Conservation (phyloP, 2,113 vertebrate genomes). For the Austrofundulus limnaeus region DNA sequence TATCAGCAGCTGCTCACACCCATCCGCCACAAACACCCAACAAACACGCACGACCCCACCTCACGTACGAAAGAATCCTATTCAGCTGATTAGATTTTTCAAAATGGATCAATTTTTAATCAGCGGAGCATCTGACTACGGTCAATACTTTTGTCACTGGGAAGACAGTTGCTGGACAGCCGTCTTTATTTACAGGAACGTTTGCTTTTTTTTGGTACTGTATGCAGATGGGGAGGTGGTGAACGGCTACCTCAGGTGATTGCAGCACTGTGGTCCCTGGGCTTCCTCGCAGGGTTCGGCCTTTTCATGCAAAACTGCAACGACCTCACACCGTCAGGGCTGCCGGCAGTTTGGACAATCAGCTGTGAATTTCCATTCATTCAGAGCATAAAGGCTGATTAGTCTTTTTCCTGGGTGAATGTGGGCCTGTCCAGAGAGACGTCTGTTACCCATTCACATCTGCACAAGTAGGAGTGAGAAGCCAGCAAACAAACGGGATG, state of each 20-base stretch:
- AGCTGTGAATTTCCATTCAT: slow-evolving; percentile 27
- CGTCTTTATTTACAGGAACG: slow-evolving; percentile 93
- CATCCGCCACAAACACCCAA: slow-evolving; percentile 76
- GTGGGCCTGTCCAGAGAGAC: slow-evolving; percentile 37
- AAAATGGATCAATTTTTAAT: slow-evolving; percentile 99
- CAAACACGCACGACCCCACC: slow-evolving; percentile 55
- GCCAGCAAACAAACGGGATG: slow-evolving; percentile 49
- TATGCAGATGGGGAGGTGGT: slow-evolving; percentile 78
- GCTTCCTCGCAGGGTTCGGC: slow-evolving; percentile 17
- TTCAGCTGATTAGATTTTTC: slow-evolving; percentile 99
- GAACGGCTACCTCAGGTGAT: slow-evolving; percentile 44
- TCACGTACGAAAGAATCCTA: slow-evolving; percentile 96
- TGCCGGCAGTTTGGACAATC: slow-evolving; percentile 20
- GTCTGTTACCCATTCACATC: slow-evolving; percentile 45
- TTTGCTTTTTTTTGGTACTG: slow-evolving; percentile 84
- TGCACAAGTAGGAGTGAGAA: slow-evolving; percentile 56
- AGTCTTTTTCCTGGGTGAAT: slow-evolving; percentile 28
- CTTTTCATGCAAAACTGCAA: slow-evolving; percentile 28
- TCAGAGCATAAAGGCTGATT: slow-evolving; percentile 37
- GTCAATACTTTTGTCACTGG: slow-evolving; percentile 88
- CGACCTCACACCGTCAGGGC: slow-evolving; percentile 25
- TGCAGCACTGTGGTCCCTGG: slow-evolving; percentile 58
- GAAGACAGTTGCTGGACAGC: slow-evolving; percentile 86
- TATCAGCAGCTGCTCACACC: slow-evolving; percentile 91
- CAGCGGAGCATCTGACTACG: slow-evolving; percentile 98